Evolutionary conservation across 2,888 invertebrate species (phyloP).

Genomic region (Drosophila paranaensis): DNA sequence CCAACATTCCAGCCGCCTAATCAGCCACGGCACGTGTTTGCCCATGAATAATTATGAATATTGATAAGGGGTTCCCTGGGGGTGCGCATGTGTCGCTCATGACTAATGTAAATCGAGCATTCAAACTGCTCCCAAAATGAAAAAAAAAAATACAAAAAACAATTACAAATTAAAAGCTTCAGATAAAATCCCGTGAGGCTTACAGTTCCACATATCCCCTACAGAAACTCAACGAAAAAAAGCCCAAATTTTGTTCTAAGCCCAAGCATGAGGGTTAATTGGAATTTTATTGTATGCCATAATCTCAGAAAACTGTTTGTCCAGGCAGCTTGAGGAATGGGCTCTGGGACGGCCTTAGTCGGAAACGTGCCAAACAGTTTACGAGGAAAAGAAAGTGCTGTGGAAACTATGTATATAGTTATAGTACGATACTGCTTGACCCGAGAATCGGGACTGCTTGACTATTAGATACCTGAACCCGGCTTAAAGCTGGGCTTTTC

Average conservation of each 20-base stretch:
- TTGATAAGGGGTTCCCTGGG: slow-evolving; percentile 42
- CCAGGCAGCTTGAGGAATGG: neutral
- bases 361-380: neutral
- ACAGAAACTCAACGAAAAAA: neutral
- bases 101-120: slow-evolving; percentile 13
- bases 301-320: neutral
- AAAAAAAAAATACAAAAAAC: neutral
- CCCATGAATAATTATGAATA: slow-evolving; percentile 39
- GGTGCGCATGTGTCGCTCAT: neutral
- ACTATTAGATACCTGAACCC: too few species aligned
- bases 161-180: neutral
- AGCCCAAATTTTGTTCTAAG: neutral
- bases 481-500: too few species aligned
- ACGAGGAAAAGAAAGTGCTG: neutral
- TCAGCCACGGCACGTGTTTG: slow-evolving; percentile 23
- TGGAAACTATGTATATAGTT: too few species aligned
- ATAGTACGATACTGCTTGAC: too few species aligned
- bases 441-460: too few species aligned
- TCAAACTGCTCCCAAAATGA: neutral
- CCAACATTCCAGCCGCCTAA: slow-evolving; percentile 15
- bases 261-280: neutral
- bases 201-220: neutral
- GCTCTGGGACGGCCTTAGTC: too few species aligned
- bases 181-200: neutral
- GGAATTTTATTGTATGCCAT: neutral